Conservation (phyloP, 2,888 invertebrate species). For the Pseudanteris insignis region DNA sequence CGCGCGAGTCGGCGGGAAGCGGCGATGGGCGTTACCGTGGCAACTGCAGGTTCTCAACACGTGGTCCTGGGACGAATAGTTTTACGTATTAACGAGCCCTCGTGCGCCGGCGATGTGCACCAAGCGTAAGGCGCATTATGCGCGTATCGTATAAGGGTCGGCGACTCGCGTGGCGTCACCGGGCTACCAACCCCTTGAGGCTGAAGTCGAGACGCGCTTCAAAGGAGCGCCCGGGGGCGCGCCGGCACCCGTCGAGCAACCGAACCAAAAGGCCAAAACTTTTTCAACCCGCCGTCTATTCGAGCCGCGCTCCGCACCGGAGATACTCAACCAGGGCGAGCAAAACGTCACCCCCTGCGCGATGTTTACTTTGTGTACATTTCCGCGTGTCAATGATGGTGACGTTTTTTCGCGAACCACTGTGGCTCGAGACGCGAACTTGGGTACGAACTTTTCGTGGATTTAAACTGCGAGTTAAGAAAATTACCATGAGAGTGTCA, state of each 20-base stretch:
- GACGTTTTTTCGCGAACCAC: too few relatives aligned
- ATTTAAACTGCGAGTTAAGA: too few relatives aligned
- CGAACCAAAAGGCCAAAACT: neutral
- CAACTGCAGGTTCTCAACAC: conserved; percentile 64
- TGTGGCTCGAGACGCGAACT: too few relatives aligned
- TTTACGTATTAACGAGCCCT: conserved; percentile 63
- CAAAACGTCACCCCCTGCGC: too few relatives aligned
- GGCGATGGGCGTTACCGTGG: conserved; percentile 62
- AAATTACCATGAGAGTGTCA: too few relatives aligned
- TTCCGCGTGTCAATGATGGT: too few relatives aligned
- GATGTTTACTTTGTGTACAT: too few relatives aligned
- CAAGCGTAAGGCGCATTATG: conserved; percentile 47
- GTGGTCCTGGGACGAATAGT: conserved; percentile 58
- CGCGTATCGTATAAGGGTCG: conserved; percentile 45
- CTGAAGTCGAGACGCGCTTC: conserved; percentile 24
- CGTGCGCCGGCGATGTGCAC: too few relatives aligned
- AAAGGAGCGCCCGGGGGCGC: conserved; percentile 33
- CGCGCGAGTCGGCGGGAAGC: conserved; percentile 51
- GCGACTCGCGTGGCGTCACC: too few relatives aligned
- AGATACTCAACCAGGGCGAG: neutral
- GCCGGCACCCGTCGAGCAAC: neutral
- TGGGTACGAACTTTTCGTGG: too few relatives aligned
- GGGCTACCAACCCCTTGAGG: conserved; percentile 37
- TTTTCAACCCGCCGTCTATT: neutral
- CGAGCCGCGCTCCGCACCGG: too few relatives aligned